Base-by-base conservation (phyloP, 1,140 invertebrate species). In the Euura lappo region DNA sequence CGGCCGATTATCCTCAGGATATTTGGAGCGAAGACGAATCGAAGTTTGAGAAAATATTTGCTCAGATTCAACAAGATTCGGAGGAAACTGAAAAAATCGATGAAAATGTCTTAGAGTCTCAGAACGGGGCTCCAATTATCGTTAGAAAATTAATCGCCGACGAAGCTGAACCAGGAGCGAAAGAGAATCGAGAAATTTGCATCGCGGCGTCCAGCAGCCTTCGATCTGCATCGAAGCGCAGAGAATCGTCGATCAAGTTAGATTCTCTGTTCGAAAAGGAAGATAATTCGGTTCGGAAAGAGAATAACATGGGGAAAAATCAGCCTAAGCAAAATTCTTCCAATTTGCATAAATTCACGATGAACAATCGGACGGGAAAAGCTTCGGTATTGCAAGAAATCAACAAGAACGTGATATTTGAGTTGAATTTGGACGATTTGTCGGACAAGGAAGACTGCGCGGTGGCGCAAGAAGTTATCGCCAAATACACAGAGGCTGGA, bases 11-110 rank as follows among this genome's bases (percentile, higher is more conserved):
- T 76, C 75, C 78, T 6, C 47, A 76, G 28, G 81, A 89, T 77
- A 74, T 89, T 72, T 89, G 88, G 88, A 74, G 78, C 47, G 72
- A 75, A 28, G 74, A 83, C 73, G 74, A 73, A 71, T 45, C 68
- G 44, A 44, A 45, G 11, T 86, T 85, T 78, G 82, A 88, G 64
- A 81, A 79, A 78, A 45, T 83, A 74, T 71, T 46, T 68, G 71
- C 71, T 51, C 79, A 45, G 71, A 65, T 71, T 45, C 51, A 74
- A 6, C n/a, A 45, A 44, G 45, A 13, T 67, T 45, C 74, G 6
- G 13, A 42, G 68, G 68, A 76, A 44, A 65, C 51, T 43, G 42
- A 60, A 44, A 46, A 69, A 60, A 44, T 72, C 66, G 72, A 75
- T 43, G 66, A 68, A 72, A 28, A 13, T 7, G 68, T 71, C 65